phyloP scores from a whole-genome alignment of 2,113 vertebrate genomes.

The Phocoena phocoena region DNA sequence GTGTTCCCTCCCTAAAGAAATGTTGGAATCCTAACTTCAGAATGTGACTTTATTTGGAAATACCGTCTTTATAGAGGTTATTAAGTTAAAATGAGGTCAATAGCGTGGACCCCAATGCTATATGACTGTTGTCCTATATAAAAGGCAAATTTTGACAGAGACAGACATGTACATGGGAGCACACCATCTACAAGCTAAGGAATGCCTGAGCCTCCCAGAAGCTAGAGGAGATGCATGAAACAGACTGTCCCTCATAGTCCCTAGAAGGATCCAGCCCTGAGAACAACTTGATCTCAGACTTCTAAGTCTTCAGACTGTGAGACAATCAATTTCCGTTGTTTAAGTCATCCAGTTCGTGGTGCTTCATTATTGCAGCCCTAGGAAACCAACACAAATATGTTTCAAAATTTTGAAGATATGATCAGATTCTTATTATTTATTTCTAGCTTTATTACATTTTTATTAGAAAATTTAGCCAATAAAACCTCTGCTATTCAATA shows the following conservation, averaged over 20 bases:
- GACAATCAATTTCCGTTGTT: background rate
- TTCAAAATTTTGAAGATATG: background rate
- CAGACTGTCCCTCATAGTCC: background rate
- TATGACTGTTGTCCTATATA: background rate
- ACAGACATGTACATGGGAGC: background rate
- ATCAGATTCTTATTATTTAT: background rate
- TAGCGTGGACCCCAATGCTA: background rate
- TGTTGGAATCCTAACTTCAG: background rate
- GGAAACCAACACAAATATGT: background rate
- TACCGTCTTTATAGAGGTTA: background rate
- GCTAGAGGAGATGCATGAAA: too few species aligned
- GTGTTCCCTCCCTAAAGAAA: background rate
- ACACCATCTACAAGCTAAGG: background rate
- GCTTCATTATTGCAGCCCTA: background rate
- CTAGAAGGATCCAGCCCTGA: background rate
- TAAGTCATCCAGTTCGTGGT: background rate
- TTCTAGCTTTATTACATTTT: background rate
- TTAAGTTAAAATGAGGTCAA: background rate
- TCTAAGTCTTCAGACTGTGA: background rate
- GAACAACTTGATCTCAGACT: background rate
- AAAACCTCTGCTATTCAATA: background rate
- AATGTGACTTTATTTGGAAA: background rate
- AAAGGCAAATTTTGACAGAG: background rate
- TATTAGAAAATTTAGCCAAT: background rate
- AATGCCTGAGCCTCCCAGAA: background rate